A percentile compares a stretch with the other conserved stretches of the same genome.
phyloP scores from a whole-genome alignment of 2,888 invertebrate genomes.

The Drosophila peninsularis region DNA sequence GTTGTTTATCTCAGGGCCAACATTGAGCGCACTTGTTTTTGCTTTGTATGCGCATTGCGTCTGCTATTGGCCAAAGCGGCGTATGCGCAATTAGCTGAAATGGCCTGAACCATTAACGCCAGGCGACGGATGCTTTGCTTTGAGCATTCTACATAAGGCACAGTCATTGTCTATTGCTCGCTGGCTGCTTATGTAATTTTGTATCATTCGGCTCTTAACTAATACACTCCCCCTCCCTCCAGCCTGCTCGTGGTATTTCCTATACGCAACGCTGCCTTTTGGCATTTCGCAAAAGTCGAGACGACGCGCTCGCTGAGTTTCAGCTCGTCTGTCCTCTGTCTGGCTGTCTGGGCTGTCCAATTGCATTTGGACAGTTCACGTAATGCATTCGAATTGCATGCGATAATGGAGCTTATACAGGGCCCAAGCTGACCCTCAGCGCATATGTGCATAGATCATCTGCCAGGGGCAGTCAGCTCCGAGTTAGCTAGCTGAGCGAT shows the following conservation, averaged over 20 bases:
- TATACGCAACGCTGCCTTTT: conserved; percentile 61
- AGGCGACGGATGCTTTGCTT: conserved; percentile 54
- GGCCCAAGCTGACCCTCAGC: conserved; percentile 8
- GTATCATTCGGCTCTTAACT: conserved; percentile 29
- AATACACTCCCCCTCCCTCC: background rate
- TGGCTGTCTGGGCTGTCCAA: conserved; percentile 14
- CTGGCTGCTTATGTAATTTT: conserved; percentile 60
- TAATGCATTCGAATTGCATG: conserved; percentile 64
- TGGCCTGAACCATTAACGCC: conserved; percentile 51
- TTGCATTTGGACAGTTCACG: conserved; percentile 26
- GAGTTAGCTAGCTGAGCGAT: background rate
- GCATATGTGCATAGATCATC: background rate
- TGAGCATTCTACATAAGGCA: conserved; percentile 40
- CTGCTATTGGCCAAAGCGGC: conserved; percentile 52
- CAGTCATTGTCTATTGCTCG: conserved; percentile 59
- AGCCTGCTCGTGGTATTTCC: background rate
- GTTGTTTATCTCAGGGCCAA: conserved; percentile 62
- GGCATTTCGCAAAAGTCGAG: conserved; percentile 49
- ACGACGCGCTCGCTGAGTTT: conserved; percentile 49
- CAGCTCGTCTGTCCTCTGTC: conserved; percentile 7
- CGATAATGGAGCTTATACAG: conserved; percentile 17
- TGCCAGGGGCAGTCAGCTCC: background rate
- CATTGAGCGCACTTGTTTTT: conserved; percentile 30
- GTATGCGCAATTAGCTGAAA: conserved; percentile 71
- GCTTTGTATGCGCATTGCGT: conserved; percentile 67